Percentiles rank a stretch among this genome's conserved stretches.
Evolutionary conservation across 35 echinoderm and acorn worm genomes (phyloP).

Genomic region (Apostichopus japonicus): DNA sequence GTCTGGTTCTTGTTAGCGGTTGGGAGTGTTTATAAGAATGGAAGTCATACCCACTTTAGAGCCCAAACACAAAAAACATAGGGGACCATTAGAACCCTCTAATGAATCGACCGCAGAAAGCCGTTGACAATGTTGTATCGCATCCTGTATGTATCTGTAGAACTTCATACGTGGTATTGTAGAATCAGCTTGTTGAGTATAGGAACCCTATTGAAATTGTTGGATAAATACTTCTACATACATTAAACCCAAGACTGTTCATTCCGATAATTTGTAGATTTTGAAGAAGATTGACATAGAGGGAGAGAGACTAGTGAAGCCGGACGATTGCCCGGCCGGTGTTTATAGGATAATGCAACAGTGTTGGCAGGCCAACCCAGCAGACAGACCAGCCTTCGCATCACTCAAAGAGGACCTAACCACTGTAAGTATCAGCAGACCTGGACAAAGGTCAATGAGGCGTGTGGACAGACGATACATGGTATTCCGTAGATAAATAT

Average conservation of each 20-base stretch:
- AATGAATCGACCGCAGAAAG: neutral
- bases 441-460: neutral
- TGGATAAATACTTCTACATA: too few species aligned
- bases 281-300: constrained; percentile 93
- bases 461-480: too few species aligned
- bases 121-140: neutral
- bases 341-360: constrained; percentile 79
- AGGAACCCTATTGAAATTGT: too few species aligned
- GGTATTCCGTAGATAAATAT: too few species aligned
- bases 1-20: neutral
- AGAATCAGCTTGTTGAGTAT: too few species aligned
- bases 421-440: constrained; percentile 54
- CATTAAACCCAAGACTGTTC: too few species aligned
- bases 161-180: too few species aligned
- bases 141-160: neutral
- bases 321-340: constrained; percentile 75
- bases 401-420: constrained; percentile 71
- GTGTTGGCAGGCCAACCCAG: constrained; percentile 79
- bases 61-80: too few species aligned
- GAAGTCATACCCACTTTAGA: neutral
- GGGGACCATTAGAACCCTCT: too few species aligned
- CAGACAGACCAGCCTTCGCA: constrained; percentile 85
- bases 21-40: neutral
- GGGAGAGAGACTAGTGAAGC: constrained; percentile 73
- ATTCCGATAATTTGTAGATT: constrained; percentile 58